Evolutionary conservation across 2,888 invertebrate genomes (phyloP), one percentile per base, ranked within the genome.

Genomic region (Empis livida): DNA sequence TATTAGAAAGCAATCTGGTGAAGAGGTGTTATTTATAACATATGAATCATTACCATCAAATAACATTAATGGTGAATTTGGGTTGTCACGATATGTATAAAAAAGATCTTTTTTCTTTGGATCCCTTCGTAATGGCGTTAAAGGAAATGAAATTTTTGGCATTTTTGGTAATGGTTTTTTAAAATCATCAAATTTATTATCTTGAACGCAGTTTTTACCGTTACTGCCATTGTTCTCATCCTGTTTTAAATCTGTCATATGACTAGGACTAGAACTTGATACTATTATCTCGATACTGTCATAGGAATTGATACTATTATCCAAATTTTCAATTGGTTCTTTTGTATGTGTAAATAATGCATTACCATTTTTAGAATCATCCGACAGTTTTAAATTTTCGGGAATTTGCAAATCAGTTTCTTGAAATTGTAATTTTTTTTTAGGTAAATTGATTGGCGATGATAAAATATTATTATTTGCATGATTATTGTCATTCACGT

Each of bases 71-170:
- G 57, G 58, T 14, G 65, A 61, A 3, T 41, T 39, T 8, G 48
- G 44, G 43, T 54, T 52, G 10, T 59, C 60, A 14, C 64, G 64
- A 51, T 63, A 64, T 1, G 52, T 56, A 5, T 55, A 53, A 44
- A 63, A 65, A 41, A 60, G 38, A 14, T 64, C 60, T n/a, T 52
- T 52, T 23, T 54, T 58, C 43, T 49, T 50, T n/a, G 48, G 50
- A 44, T 45, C 46, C 31, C 50, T 52, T 32, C 52, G 16, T 42
- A 52, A 20, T 5, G 52, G 52, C 6, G 52, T 52, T 23, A 31
- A 10, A 5, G 40, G 16, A 10, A 42, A 42, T 20, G 15, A 1
- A 10, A 39, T 27, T 27, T 27, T 27, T 27, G 23, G 23, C 23
- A 27, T 27, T 27, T 27, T 27, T 27, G 23, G 23, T 8, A 27